Base-by-base conservation (phyloP, 2,888 invertebrate genomes). In the Shargacucullia verbasci region DNA sequence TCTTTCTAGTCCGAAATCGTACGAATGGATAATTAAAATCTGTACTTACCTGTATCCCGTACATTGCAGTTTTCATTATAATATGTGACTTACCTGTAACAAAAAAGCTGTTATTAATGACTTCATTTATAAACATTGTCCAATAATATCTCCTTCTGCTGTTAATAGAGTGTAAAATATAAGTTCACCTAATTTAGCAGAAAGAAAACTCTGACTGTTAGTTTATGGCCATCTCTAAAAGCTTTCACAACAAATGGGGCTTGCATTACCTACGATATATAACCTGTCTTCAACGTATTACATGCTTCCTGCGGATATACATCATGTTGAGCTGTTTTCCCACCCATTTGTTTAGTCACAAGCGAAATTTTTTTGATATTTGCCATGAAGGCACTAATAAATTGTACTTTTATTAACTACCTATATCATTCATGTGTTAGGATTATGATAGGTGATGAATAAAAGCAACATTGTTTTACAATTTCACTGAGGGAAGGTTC, bases 221-320 rank as follows among this genome's bases (percentile, higher is more conserved):
- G 76, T 81, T 78, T 81, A 81, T 81, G 74, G 75, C 76, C 55
- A 66, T 56, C 79, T 79, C 80, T 81, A 78, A 84, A 84, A 82
- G 85, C 84, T 84, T 83, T 81, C 78, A 67, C 77, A 78, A 79
- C 80, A 79, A 83, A 83, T 79, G 81, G 80, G 80, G 80, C 79
- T 81, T 80, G 80, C 76, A 80, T 85, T 84, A 80, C 81, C 79
- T 76, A 80, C 83, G 74, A 87, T 85, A 86, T 85, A 86, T 86
- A 85, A 83, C 85, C 82, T 81, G 84, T 80, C 85, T 85, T 79
- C 85, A 79, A 72, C 80, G 79, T 83, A 84, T 85, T 82, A 53
- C 84, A 83, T 81, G 82, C 84, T 88, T 88, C 85, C 86, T 81
- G 74, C 69, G 79, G 81, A 84, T 81, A 89, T 86, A 86, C 80